Evolutionary conservation across 2,888 invertebrate genomes (phyloP).

Genomic region (Ennomos fuscantarius): DNA sequence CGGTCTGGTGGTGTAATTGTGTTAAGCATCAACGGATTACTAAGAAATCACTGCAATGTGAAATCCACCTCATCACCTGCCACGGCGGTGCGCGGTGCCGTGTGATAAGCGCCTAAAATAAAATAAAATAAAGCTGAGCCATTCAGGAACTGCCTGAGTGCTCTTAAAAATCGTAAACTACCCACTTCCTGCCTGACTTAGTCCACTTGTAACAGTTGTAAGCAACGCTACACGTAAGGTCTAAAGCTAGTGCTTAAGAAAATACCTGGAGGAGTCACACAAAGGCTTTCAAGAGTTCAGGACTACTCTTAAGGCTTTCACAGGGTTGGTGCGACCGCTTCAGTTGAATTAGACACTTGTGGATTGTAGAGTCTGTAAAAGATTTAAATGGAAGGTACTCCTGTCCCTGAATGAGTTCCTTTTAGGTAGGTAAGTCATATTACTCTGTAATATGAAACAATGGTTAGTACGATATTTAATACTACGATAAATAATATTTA

Average conservation of each 20-base stretch:
- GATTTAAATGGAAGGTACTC: constrained; percentile 11
- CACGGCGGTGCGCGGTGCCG: too few species aligned
- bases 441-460: too few species aligned
- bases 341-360: constrained; percentile 21
- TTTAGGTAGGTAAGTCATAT: not conserved
- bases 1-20: too few species aligned
- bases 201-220: not conserved
- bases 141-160: constrained; percentile 4
- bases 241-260: constrained; percentile 19
- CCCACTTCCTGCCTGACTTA: constrained; percentile 6
- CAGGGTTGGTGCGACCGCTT: constrained; percentile 3
- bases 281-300: constrained; percentile 22
- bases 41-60: too few species aligned
- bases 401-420: not conserved
- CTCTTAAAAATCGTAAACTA: constrained; percentile 7
- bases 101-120: too few species aligned
- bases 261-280: constrained; percentile 2
- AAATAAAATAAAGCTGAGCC: too few species aligned
- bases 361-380: constrained; percentile 6
- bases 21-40: too few species aligned
- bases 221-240: not conserved
- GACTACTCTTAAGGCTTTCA: constrained; percentile 14
- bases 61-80: too few species aligned
- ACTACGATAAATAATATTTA: too few species aligned
- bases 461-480: too few species aligned